Evolutionary conservation across 2,888 invertebrate species (phyloP), one percentile per base, ranked within the genome.

Genomic region (Pharmacophagus antenor): DNA sequence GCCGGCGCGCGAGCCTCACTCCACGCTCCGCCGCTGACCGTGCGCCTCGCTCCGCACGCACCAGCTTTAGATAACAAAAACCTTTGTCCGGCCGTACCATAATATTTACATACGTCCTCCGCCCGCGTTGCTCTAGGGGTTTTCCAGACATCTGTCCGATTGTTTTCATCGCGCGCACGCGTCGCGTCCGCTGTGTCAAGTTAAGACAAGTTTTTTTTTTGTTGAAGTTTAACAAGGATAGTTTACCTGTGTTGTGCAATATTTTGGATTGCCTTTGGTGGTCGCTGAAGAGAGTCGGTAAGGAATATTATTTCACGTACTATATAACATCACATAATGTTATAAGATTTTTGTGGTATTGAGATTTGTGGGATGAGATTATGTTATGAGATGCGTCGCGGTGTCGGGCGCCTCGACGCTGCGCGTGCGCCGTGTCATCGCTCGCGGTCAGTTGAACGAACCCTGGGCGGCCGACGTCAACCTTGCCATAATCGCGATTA

Each of bases 381-480:
- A 58, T 62, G 56, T 56, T 55, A 65, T 62, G 61, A 67, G 64
- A 68, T 64, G 69, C 65, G 67, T 64, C 67, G 70, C 56, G 67
- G 68, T 67, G 70, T 31, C 67, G 71, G 70, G 54, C 83, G 85
- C 76, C 83, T 82, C 84, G 86, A 80, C 83, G 84, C 80, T 79
- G 80, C 81, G 80, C 82, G 80, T 80, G 70, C 79, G 83, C 87
- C 85, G 89, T 88, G 90, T 89, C 90, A 89, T 90, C 89, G 90
- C 67, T 88, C 89, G 88, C 88, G 84, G 87, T 86, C 88, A 88
- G 90, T 89, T 89, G 85, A 90, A 89, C 89, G 90, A 89, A 88
- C 90, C 89, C 85, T 84, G 69, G 79, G 70, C 85, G 79, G 72
- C 79, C 85, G 89, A 80, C 88, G 85, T 85, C 88, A 89, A 88